phyloP scores from a whole-genome alignment of 2,888 invertebrate species.

The Noctua fimbriata region DNA sequence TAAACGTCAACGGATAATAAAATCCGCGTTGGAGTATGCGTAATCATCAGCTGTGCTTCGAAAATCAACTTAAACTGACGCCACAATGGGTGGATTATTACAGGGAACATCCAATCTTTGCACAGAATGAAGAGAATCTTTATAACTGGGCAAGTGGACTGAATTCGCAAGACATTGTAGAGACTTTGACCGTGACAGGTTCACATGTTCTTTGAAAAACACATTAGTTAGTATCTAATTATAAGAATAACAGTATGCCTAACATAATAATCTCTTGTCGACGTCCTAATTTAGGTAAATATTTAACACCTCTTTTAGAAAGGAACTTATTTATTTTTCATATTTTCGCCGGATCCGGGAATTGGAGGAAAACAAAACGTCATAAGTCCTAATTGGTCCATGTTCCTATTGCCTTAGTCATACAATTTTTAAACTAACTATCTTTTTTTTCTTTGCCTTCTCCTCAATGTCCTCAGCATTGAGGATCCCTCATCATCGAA shows the following conservation, averaged over 20 bases:
- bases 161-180: not conserved
- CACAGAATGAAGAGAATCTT: conserved; percentile 5
- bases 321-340: not conserved
- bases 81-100: conserved; percentile 42
- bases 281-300: conserved; percentile 21
- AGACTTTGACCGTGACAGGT: conserved; percentile 14
- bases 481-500: not conserved
- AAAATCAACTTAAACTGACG: conserved; percentile 41
- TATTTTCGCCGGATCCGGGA: conserved; percentile 4
- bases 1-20: conserved; percentile 41
- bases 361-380: conserved; percentile 11
- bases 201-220: conserved; percentile 17
- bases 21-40: conserved; percentile 34
- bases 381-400: not conserved
- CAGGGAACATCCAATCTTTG: conserved; percentile 6
- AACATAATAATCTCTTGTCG: conserved; percentile 22
- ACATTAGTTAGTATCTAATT: conserved; percentile 28
- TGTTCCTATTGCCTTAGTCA: not conserved
- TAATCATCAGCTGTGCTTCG: conserved; percentile 20
- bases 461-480: not conserved
- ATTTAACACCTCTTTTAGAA: conserved; percentile 30
- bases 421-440: not conserved
- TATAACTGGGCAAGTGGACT: conserved; percentile 7
- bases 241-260: conserved; percentile 7
- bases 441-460: no score